These are phyloP conservation scores for Antennarius striatus DNA, from an alignment of 2,113 vertebrate genomes.

Conservation along the genomic window DNA sequence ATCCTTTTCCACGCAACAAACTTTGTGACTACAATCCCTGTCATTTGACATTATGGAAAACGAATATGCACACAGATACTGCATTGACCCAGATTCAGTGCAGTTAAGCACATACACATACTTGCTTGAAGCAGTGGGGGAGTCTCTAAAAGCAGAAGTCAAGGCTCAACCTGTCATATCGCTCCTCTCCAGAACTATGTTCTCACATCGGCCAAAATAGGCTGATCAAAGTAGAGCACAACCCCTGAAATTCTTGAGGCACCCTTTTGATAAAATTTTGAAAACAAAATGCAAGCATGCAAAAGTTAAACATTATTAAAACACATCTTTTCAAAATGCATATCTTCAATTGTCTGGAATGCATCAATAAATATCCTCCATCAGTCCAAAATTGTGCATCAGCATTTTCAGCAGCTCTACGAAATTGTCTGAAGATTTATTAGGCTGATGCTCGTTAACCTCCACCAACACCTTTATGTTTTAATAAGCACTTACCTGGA, in stretches of 20 bases:
- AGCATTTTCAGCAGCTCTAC: too few relatives aligned
- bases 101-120: slow-evolving; percentile 45
- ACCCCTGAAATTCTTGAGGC: slow-evolving; percentile 53
- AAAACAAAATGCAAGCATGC: slow-evolving; percentile 23
- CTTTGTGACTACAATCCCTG: slow-evolving; percentile 49
- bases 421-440: too few relatives aligned
- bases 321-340: slow-evolving; percentile 14
- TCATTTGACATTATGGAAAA: slow-evolving; percentile 61
- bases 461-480: too few relatives aligned
- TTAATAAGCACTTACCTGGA: too few relatives aligned
- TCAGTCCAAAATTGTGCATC: background rate
- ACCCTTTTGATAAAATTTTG: slow-evolving; percentile 35
- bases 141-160: slow-evolving; percentile 60
- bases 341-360: slow-evolving; percentile 1
- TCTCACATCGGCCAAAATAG: slow-evolving; percentile 45
- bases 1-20: slow-evolving; percentile 29
- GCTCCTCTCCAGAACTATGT: slow-evolving; percentile 45
- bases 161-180: slow-evolving; percentile 61
- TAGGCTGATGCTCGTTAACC: too few relatives aligned
- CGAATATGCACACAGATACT: slow-evolving; percentile 48
- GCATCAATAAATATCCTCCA: background rate
- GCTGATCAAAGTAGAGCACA: slow-evolving; percentile 53
- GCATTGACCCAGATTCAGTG: slow-evolving; percentile 65
- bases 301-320: background rate
- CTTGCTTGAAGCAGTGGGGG: slow-evolving; percentile 13